Base-by-base conservation (phyloP, 2,113 vertebrate genomes). In the Otolemur garnettii region DNA sequence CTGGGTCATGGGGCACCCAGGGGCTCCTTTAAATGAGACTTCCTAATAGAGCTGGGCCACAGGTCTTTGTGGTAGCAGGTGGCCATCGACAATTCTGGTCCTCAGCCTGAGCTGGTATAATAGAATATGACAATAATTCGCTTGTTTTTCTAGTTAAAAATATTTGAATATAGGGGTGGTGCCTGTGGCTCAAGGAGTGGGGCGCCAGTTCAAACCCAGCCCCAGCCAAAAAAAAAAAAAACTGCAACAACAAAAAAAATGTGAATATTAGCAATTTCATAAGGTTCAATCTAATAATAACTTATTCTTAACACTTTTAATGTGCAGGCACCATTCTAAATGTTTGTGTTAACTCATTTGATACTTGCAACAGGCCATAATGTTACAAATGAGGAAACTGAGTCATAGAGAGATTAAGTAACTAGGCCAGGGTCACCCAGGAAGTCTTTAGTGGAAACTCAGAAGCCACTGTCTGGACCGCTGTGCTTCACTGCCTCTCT, bases 331-430 rank as follows among this genome's bases (percentile, higher is more conserved):
- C 53, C 82, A n/a, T 77, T n/a, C 81, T 77, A 45, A 93, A 55
- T 71, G n/a, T 71, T 90, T 80, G 35, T 35, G 60, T 55, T 87
- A 71, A 71, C 71, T 82, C 62, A 38, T 57, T 90, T 86, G 45
- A 86, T 50, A n/a, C 85, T 71, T 93, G 60, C 30, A 53, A 2
- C 68, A 75, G 38, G 2, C 38, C 38, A 30, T 84, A 50, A 45
- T 59, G 59, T 59, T 85, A n/a, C 22, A 77, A 13, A 69, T 26
- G 26, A 42, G 82, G 59, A 87, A 88, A 69, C n/a, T 14, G 81
- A 81, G 87, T 75, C 82, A 60, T 17, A 1, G 69, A 12, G 9
- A 26, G 12, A 75, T n/a, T 71, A 71, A 50, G 7, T 68, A 35
- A 57, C 42, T 57, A 64, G 60, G 59, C 59, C 45, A n/a, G 0